Evolutionary conservation across 2,888 invertebrate species (phyloP).

Genomic region (Metopia argyrocephala): DNA sequence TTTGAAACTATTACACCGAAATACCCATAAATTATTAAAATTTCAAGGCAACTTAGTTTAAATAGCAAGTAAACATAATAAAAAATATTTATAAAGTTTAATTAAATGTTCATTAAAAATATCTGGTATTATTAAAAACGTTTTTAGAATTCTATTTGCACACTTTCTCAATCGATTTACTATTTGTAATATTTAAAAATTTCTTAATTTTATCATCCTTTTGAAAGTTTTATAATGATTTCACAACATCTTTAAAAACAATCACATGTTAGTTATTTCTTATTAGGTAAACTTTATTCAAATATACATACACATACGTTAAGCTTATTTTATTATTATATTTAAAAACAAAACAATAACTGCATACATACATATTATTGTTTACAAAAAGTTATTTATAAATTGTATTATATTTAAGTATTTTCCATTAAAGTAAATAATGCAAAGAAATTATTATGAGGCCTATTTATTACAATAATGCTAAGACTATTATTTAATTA

Average conservation of each 20-base stretch:
- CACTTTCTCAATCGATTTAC: too few relatives aligned
- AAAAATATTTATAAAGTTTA: too few relatives aligned
- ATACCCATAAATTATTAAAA: too few relatives aligned
- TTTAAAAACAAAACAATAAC: too few relatives aligned
- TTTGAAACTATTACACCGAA: too few relatives aligned
- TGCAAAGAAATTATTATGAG: conserved; percentile 36
- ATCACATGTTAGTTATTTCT: conserved; percentile 40
- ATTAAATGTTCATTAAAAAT: too few relatives aligned
- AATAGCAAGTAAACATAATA: too few relatives aligned
- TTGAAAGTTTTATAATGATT: background rate
- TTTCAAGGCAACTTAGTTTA: too few relatives aligned
- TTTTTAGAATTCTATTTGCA: too few relatives aligned
- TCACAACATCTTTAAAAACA: background rate
- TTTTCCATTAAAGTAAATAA: conserved; percentile 1
- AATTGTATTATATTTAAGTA: conserved; percentile 48
- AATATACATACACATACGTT: background rate
- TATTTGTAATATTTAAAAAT: too few relatives aligned
- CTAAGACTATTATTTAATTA: conserved; percentile 1
- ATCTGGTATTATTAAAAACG: too few relatives aligned
- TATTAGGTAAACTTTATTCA: conserved; percentile 33
- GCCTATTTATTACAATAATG: conserved; percentile 50
- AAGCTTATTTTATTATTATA: conserved; percentile 28
- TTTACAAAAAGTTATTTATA: conserved; percentile 14
- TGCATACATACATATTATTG: conserved; percentile 17
- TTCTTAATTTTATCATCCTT: background rate